Conservation (phyloP, 1,140 invertebrate genomes). For the Pseudomyrmex flavicornis region DNA sequence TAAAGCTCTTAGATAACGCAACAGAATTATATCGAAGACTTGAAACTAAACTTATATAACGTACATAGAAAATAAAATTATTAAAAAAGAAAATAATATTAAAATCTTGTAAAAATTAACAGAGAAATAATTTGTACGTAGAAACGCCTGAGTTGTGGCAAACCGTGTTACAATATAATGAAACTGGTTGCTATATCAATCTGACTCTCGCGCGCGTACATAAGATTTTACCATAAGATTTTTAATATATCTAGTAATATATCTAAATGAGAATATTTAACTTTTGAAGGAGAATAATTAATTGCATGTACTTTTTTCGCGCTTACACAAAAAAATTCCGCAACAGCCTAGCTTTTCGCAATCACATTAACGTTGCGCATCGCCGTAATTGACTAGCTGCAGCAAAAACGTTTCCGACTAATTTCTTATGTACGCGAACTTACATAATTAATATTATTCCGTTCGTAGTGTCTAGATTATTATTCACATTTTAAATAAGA, state of each 20-base stretch:
- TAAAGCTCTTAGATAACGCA: neutral
- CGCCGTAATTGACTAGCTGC: conserved; percentile 16
- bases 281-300: neutral
- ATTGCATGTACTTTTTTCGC: neutral
- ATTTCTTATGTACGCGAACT: conserved; percentile 3
- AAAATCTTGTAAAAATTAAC: conserved; percentile 7
- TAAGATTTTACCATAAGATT: neutral
- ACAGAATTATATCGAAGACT: neutral
- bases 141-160: conserved; percentile 38
- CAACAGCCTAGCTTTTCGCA: conserved; percentile 7
- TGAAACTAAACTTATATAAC: conserved; percentile 8
- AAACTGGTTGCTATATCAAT: conserved; percentile 36
- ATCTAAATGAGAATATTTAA: neutral
- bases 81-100: too few relatives aligned
- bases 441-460: conserved; percentile 12
- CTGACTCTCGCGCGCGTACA: neutral
- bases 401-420: conserved; percentile 31
- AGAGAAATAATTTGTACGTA: neutral
- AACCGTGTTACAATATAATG: neutral
- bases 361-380: conserved; percentile 33
- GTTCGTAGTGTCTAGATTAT: neutral
- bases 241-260: too few relatives aligned
- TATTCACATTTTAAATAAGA: neutral
- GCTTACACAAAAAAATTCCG: conserved; percentile 12
- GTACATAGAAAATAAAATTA: neutral